A percentile compares a stretch with the other conserved stretches of the same genome.
These are phyloP conservation scores for Rhadina sibilatrix DNA, from an alignment of 2,113 vertebrate genomes.

Conservation along the genomic window DNA sequence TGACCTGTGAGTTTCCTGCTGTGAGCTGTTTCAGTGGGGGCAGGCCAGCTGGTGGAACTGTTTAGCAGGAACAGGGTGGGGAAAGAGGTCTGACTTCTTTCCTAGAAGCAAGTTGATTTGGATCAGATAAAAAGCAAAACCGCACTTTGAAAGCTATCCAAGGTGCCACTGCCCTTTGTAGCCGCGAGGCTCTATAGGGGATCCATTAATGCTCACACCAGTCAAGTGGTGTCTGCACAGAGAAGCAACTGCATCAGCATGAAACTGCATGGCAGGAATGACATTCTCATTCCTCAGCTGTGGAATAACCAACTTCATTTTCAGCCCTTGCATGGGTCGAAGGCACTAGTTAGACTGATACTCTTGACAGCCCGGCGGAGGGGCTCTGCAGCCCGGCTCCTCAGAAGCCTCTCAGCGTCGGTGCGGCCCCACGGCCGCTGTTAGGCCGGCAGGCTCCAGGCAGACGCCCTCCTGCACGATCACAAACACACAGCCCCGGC, in stretches of 20 bases:
- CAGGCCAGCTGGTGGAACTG: not conserved
- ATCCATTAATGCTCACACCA: not conserved
- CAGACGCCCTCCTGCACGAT: accelerated
- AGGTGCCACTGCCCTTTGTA: not conserved
- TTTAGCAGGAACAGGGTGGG: not conserved
- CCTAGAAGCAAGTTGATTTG: not conserved
- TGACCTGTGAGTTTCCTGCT: not conserved
- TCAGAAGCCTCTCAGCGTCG: accelerated
- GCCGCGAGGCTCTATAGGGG: not conserved
- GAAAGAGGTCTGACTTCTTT: not conserved
- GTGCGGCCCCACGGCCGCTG: accelerated
- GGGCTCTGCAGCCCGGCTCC: not conserved
- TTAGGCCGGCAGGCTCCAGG: accelerated
- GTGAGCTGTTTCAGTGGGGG: not conserved
- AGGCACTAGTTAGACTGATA: not conserved
- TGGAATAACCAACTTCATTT: not conserved
- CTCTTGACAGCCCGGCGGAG: not conserved
- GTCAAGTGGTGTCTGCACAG: not conserved
- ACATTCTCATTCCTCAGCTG: not conserved
- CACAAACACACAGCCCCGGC: accelerated
- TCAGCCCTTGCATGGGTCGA: not conserved
- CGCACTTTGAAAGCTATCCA: not conserved
- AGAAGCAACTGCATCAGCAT: not conserved
- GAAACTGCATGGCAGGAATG: not conserved
- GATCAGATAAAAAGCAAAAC: not conserved